phyloP scores from a whole-genome alignment of 2,113 vertebrate species.

The Corynorhinus townsendii region DNA sequence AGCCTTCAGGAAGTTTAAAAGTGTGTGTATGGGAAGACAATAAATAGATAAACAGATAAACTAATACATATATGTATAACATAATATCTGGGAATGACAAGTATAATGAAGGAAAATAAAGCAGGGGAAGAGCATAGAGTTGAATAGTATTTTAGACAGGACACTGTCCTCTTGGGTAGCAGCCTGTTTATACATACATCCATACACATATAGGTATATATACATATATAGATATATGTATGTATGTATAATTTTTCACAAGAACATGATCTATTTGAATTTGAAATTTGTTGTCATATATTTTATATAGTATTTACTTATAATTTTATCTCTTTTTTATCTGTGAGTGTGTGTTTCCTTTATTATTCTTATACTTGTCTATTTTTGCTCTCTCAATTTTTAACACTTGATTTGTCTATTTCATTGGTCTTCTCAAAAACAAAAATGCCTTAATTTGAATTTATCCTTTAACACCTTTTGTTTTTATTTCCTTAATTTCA shows the following conservation, averaged over 20 bases:
- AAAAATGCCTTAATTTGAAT: neutral
- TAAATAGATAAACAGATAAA: neutral
- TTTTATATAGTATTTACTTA: neutral
- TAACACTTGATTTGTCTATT: neutral
- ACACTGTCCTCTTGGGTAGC: neutral
- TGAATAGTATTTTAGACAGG: neutral
- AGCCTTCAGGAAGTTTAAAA: neutral
- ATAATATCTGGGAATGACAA: neutral
- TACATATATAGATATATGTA: neutral
- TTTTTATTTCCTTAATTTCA: neutral
- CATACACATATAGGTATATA: neutral
- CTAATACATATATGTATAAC: neutral
- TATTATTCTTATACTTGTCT: neutral
- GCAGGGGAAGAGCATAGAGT: neutral
- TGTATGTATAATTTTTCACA: neutral
- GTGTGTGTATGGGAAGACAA: neutral
- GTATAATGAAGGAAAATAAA: neutral
- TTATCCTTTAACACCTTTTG: neutral
- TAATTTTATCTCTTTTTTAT: neutral
- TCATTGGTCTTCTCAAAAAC: neutral
- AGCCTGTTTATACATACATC: neutral
- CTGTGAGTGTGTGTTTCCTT: neutral
- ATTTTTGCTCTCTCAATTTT: neutral
- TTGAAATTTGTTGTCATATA: neutral
- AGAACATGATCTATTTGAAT: neutral